These are phyloP conservation scores for Falco concolor DNA, from an alignment of 2,797 vertebrate genomes.

Conservation along the genomic window DNA sequence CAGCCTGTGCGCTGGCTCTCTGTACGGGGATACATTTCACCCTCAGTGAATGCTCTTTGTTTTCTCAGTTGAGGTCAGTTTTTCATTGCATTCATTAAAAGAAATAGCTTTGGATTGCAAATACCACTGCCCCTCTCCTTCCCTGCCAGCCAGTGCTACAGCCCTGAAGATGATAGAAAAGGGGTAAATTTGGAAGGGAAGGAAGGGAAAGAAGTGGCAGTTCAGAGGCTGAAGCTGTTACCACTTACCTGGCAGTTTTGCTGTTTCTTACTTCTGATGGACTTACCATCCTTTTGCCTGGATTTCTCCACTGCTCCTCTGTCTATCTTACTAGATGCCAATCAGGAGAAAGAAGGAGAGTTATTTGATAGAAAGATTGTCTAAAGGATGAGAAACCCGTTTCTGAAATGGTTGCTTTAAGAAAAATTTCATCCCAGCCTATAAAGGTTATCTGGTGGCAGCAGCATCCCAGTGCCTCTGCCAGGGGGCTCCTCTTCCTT, in stretches of 20 bases:
- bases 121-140: neutral
- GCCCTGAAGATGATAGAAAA: neutral
- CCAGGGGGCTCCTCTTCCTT: constrained; percentile 5
- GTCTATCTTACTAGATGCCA: neutral
- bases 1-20: constrained; percentile 10
- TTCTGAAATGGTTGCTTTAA: neutral
- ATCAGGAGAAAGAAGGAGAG: neutral
- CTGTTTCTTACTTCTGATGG: neutral
- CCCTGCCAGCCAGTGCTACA: neutral
- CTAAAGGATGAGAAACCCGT: neutral
- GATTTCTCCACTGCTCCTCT: neutral
- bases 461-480: constrained; percentile 2
- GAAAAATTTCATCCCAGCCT: neutral
- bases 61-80: constrained; percentile 53
- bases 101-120: constrained; percentile 32
- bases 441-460: constrained; percentile 18
- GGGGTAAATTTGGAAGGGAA: neutral
- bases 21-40: constrained; percentile 40
- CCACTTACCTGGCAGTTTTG: neutral
- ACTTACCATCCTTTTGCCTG: neutral
- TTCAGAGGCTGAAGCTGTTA: neutral
- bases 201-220: neutral
- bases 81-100: constrained; percentile 53
- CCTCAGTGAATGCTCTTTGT: constrained; percentile 55
- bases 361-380: neutral